Conservation (phyloP, 1,140 invertebrate species). For the Psix sp. region DNA sequence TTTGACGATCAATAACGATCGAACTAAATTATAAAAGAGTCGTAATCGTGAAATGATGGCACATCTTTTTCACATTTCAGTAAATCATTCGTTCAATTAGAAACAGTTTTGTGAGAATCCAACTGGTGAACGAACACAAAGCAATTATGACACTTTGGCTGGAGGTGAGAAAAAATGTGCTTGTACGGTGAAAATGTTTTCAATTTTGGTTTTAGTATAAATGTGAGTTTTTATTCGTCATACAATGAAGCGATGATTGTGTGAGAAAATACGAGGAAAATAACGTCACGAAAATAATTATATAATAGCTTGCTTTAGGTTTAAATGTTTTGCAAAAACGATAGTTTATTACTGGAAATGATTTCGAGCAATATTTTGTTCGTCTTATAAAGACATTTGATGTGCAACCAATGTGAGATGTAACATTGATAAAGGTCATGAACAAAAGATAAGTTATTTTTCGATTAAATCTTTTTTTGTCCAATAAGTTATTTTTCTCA, state of each 20-base stretch:
- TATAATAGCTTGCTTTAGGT: conserved; percentile 20
- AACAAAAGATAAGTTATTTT: no score
- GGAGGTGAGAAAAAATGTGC: conserved; percentile 50
- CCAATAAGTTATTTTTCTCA: conserved; percentile 8
- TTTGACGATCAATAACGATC: no score
- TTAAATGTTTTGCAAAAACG: conserved; percentile 21
- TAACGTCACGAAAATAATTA: conserved; percentile 33
- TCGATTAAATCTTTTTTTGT: no score
- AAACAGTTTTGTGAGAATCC: neutral
- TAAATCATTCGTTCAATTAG: neutral
- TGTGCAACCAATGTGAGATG: no score
- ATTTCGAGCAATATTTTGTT: conserved; percentile 8
- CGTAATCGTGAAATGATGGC: no score
- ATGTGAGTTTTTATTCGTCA: conserved; percentile 18
- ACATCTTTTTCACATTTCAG: neutral
- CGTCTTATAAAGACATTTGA: neutral
- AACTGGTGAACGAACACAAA: no score
- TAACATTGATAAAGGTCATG: no score
- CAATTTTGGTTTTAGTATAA: conserved; percentile 21
- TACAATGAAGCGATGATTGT: conserved; percentile 29
- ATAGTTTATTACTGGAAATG: conserved; percentile 2
- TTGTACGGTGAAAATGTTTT: conserved; percentile 33
- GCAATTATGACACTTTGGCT: conserved; percentile 56
- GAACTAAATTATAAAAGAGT: no score
- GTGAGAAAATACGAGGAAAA: conserved; percentile 31